Conservation (phyloP, 2,113 vertebrate genomes). For the Odocoileus hemionus region DNA sequence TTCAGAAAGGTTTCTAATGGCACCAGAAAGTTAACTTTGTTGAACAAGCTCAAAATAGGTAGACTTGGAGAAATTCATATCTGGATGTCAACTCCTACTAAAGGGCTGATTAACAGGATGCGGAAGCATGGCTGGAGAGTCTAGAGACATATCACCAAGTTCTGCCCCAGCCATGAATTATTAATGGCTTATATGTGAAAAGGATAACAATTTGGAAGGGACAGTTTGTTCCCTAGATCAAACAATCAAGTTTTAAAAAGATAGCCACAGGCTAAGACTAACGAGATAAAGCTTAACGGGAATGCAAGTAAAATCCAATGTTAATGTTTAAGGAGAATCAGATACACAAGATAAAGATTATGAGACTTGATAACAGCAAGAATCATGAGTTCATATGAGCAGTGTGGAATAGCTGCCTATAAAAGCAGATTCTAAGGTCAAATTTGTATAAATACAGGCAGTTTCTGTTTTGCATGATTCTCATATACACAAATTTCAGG, state of each 20-base stretch:
- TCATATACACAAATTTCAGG: background rate
- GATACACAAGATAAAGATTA: background rate
- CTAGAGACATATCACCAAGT: background rate
- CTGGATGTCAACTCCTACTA: background rate
- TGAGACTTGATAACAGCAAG: background rate
- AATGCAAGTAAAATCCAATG: background rate
- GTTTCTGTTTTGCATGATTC: background rate
- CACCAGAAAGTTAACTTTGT: background rate
- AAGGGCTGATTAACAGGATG: background rate
- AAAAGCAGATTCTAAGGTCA: background rate
- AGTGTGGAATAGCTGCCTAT: background rate
- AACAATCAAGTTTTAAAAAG: background rate
- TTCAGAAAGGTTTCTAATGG: background rate
- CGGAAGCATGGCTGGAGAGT: background rate
- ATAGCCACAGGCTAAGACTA: background rate
- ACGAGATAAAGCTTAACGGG: background rate
- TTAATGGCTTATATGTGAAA: background rate
- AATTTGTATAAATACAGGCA: background rate
- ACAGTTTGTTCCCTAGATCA: background rate
- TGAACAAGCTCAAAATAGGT: background rate
- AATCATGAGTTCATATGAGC: background rate
- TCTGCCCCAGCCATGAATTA: background rate
- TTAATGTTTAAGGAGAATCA: background rate
- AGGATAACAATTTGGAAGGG: background rate
- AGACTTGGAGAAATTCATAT: background rate